phyloP scores from a whole-genome alignment of 2,888 invertebrate genomes.

The Alviniconcha strummeri region DNA sequence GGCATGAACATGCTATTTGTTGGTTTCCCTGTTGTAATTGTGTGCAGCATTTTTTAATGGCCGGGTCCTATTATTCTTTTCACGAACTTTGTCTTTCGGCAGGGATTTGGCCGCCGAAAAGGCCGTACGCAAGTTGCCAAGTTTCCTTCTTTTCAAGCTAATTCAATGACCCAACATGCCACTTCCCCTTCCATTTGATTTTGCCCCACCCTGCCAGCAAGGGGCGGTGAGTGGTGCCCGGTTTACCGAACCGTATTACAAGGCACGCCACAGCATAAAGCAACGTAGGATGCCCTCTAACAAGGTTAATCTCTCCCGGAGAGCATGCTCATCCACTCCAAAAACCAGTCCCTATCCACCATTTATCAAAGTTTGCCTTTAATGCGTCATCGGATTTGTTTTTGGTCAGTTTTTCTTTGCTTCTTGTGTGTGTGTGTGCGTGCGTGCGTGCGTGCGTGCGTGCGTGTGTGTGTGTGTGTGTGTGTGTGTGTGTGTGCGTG shows the following conservation, averaged over 20 bases:
- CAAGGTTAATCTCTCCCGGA: background rate
- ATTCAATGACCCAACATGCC: background rate
- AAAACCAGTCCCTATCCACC: too few relatives aligned
- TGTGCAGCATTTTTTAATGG: too few relatives aligned
- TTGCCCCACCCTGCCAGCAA: background rate
- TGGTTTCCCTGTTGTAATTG: too few relatives aligned
- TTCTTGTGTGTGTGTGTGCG: background rate
- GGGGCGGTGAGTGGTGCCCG: background rate
- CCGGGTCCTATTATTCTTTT: too few relatives aligned
- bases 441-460: conserved; percentile 15
- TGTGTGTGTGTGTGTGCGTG: conserved; percentile 1
- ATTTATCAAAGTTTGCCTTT: too few relatives aligned
- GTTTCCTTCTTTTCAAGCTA: background rate
- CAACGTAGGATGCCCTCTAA: background rate
- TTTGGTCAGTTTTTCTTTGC: too few relatives aligned
- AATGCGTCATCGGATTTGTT: too few relatives aligned
- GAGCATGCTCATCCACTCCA: too few relatives aligned
- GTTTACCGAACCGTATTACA: background rate
- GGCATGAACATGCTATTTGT: too few relatives aligned
- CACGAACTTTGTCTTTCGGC: too few relatives aligned
- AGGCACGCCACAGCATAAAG: background rate
- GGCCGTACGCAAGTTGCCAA: background rate
- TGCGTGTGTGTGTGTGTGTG: conserved; percentile 15
- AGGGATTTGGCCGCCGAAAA: too few relatives aligned
- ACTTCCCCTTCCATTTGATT: background rate